Conservation (phyloP, 2,797 vertebrate genomes). For the Pipistrellus pygmaeus region DNA sequence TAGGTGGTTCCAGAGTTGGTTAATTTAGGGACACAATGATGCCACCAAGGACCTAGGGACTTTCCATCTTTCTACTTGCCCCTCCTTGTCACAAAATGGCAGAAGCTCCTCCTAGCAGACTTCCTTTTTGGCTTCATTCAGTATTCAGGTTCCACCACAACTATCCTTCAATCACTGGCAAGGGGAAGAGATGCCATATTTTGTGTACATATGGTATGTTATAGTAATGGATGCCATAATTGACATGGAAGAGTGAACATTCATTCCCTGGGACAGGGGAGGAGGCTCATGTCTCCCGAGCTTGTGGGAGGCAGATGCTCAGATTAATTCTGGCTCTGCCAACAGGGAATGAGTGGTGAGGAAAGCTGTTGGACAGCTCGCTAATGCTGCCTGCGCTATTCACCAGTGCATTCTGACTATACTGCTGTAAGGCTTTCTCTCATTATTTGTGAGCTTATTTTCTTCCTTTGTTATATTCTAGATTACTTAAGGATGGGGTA, state of each 20-base stretch:
- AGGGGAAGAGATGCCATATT: neutral
- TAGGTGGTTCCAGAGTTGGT: neutral
- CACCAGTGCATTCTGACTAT: neutral
- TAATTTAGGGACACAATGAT: neutral
- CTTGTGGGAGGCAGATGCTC: neutral
- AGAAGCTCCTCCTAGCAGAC: neutral
- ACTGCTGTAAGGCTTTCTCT: neutral
- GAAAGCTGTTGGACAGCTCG: neutral
- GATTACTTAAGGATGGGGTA: neutral
- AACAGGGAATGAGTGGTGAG: neutral
- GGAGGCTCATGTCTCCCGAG: neutral
- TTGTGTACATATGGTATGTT: neutral
- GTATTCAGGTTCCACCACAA: neutral
- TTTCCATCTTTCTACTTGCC: neutral
- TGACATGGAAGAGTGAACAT: neutral
- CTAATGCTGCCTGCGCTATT: neutral
- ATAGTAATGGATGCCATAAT: neutral
- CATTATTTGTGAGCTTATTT: constrained; percentile 12
- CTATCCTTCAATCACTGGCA: neutral
- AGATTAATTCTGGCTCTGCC: constrained; percentile 28
- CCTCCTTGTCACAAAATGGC: neutral
- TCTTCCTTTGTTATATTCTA: neutral
- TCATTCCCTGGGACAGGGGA: neutral
- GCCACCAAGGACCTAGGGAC: neutral
- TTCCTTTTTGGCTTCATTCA: neutral